A percentile compares a stretch with the other conserved stretches of the same genome.
phyloP scores from a whole-genome alignment of 2,113 vertebrate species.

The Pristiophorus japonicus region DNA sequence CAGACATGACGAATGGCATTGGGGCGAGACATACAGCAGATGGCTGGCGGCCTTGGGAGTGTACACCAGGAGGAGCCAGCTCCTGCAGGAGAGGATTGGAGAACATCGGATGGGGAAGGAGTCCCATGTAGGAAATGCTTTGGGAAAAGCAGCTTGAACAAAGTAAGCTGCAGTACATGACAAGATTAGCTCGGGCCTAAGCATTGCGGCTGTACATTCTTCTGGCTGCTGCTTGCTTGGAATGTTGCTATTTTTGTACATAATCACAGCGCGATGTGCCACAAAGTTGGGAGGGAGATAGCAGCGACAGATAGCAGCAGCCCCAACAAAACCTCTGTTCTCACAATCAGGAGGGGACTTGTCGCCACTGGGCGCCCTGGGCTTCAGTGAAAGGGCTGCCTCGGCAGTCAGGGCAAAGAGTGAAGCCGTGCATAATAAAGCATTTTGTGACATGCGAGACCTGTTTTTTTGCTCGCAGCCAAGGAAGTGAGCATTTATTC shows the following conservation, averaged over 20 bases:
- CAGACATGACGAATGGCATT: not conserved
- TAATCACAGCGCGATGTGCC: not conserved
- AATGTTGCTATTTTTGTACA: slow-evolving; percentile 2
- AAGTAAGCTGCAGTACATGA: not conserved
- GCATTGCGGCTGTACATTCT: not conserved
- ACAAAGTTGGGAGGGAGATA: slow-evolving; percentile 4
- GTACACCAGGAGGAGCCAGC: not conserved
- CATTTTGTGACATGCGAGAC: not conserved
- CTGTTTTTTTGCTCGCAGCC: not conserved
- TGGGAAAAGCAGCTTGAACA: not conserved
- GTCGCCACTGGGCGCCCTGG: not conserved
- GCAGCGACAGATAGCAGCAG: not conserved
- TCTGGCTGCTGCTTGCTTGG: not conserved
- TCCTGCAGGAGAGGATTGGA: not conserved
- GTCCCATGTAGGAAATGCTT: not conserved
- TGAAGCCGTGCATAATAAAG: not conserved
- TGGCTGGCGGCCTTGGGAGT: not conserved
- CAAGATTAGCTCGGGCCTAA: not conserved
- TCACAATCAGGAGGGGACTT: too few relatives aligned
- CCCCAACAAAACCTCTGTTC: not conserved
- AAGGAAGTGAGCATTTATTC: not conserved
- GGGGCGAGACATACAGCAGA: not conserved
- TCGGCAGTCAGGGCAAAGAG: not conserved
- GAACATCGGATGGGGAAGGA: not conserved
- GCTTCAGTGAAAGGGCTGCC: not conserved